A percentile compares a stretch with the other conserved stretches of the same genome.
Evolutionary conservation across 2,113 vertebrate species (phyloP).

Genomic region (Tyrannus savana): DNA sequence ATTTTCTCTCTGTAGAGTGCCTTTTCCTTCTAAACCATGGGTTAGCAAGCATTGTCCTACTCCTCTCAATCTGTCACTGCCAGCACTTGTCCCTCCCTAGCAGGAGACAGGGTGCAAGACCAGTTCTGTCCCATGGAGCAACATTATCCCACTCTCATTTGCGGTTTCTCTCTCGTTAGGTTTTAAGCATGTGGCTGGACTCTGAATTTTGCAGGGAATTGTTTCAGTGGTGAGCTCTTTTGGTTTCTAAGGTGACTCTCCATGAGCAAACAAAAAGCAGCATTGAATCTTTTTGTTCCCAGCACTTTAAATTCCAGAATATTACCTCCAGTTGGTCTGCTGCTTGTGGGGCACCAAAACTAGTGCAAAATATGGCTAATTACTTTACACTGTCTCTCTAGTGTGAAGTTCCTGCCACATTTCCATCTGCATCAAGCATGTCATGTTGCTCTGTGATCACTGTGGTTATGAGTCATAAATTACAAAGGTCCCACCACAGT

Average conservation of each 20-base stretch:
- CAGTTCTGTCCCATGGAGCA: neutral
- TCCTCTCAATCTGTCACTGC: neutral
- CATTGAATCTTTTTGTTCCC: neutral
- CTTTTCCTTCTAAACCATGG: neutral
- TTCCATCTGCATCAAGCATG: neutral
- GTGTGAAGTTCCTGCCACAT: neutral
- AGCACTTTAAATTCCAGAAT: neutral
- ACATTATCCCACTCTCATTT: neutral
- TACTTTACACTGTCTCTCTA: neutral
- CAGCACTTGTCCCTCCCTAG: neutral
- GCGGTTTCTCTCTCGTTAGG: neutral
- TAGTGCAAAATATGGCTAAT: neutral
- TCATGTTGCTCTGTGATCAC: neutral
- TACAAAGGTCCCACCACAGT: neutral
- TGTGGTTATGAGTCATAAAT: neutral
- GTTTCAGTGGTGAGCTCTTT: neutral
- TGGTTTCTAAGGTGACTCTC: neutral
- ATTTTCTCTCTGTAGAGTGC: neutral
- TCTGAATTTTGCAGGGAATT: neutral
- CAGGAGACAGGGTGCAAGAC: neutral
- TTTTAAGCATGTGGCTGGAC: neutral
- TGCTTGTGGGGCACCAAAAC: neutral
- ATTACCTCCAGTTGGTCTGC: neutral
- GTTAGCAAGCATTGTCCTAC: neutral
- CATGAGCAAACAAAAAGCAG: neutral